Evolutionary conservation across 2,888 invertebrate genomes (phyloP), one percentile per base, ranked within the genome.

Genomic region (Lypha dubia): DNA sequence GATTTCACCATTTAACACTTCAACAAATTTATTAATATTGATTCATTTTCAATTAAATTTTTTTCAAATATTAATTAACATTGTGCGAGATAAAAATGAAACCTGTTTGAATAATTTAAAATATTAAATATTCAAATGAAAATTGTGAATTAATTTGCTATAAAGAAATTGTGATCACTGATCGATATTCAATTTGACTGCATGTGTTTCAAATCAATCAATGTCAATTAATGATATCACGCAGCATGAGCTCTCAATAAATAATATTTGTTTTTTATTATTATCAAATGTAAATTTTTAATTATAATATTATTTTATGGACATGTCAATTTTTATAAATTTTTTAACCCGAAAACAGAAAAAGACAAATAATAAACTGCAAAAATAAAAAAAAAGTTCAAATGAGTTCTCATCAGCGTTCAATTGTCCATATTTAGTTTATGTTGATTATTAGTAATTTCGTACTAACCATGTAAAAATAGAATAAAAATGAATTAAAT

Each of bases 1-100:
- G 74, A 77, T 83, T 80, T 81, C 77, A 53, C 56, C 70, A 73
- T 65, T 86, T 83, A 86, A 56, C 85, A 83, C 80, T 41, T 82
- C 22, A 62, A 20, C 22, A 67, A 3, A 28, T 28, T 28, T 76
- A 53, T 56, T 17, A 20, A 32, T 56, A 70, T 60, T 65, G 68
- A 79, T 75, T 63, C 28, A 63, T 41, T 58, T 38, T 38, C 51
- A 71, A 71, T 60, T 46, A 65, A 28, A n/a, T 53, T 38, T 44
- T 58, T 53, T 62, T 44, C 35, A 68, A 20, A 20, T 53, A 24
- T 53, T 38, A 28, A 9, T 49, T 38, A 8, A n/a, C n/a, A n/a
- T n/a, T n/a, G n/a, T n/a, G n/a, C n/a, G n/a, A 17, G 32, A 49
- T 49, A 49, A 20, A 49, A 44, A 15, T 44, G 70, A 75, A 67